Evolutionary conservation across 2,797 vertebrate genomes (phyloP), one percentile per base, ranked within the genome.

Genomic region (Brotula barbata): DNA sequence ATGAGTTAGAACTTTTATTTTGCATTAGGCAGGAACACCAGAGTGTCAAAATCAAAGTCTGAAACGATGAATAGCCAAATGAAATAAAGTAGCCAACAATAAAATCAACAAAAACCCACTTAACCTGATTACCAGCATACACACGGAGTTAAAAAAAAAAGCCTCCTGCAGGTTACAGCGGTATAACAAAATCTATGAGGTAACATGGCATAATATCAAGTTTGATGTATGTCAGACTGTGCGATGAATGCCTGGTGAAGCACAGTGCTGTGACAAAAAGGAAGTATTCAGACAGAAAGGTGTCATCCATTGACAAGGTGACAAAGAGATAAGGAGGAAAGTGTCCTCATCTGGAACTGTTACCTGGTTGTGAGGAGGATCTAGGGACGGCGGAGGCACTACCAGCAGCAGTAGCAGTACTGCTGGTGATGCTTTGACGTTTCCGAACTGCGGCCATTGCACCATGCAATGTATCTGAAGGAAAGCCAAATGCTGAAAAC

Each of bases 381-480:
- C 92, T 90, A 73, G 91, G 91, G 16, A 95, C 92, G 0, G 89
- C 76, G n/a, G 87, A 8, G 28, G 54, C 49, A 70, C 49, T 41
- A 7, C 57, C 56, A 43, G 82, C 70, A 85, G 69, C 55, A 11
- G 58, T 13, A n/a, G 61, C 39, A 14, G 57, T 85, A 3, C 60
- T 78, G 75, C 73, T 78, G 25, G 78, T 86, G 75, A 83, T 81
- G 19, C 89, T 85, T 68, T 87, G 92, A 68, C 87, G 87, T 73
- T 94, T 92, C 84, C 77, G 77, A 73, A 87, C 89, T 66, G 91
- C 86, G 77, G 93, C 83, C 83, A 92, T 88, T 80, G 91, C 85
- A 65, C 86, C 90, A 58, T 90, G 89, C 77, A 93, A 89, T 80
- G 92, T 88, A 89, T 93, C 92, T 94, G 87, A 67, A 91, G 74